A percentile compares a stretch with the other conserved stretches of the same genome.
Conservation (phyloP, 1,140 invertebrate genomes). For the Paraescarpia echinospica region DNA sequence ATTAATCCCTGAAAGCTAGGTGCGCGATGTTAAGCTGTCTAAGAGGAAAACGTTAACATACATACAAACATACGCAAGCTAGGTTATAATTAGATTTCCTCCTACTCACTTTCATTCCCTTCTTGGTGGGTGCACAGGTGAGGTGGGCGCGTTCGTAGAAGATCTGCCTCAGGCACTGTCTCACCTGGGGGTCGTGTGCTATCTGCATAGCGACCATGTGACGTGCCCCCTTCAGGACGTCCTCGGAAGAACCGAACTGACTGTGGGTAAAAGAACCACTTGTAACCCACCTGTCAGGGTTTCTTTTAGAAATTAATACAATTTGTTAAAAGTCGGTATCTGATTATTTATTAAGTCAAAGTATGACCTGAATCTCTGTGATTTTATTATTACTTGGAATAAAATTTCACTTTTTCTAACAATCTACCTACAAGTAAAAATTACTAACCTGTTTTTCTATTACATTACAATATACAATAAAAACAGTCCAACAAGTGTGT, state of each 20-base stretch:
- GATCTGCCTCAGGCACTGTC: conserved; percentile 82
- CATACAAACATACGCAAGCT: too few relatives aligned
- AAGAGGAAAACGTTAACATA: too few relatives aligned
- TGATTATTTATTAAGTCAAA: background rate
- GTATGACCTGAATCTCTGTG: too few relatives aligned
- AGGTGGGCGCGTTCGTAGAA: conserved; percentile 89
- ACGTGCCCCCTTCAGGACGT: conserved; percentile 74
- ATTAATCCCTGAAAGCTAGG: too few relatives aligned
- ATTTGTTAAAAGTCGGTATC: background rate
- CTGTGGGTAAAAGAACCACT: conserved; percentile 34
- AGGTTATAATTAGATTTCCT: background rate
- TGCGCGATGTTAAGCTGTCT: too few relatives aligned
- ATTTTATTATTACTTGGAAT: too few relatives aligned
- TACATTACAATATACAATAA: too few relatives aligned
- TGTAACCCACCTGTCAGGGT: background rate
- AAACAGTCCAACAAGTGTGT: too few relatives aligned
- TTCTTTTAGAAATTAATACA: background rate
- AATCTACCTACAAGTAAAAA: too few relatives aligned
- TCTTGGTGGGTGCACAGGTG: conserved; percentile 81
- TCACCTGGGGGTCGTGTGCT: conserved; percentile 84
- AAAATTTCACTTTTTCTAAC: too few relatives aligned
- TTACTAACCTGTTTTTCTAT: too few relatives aligned
- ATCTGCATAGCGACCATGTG: conserved; percentile 94
- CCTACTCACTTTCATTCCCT: conserved; percentile 72
- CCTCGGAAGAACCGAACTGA: conserved; percentile 53